Evolutionary conservation across 1,140 invertebrate genomes (phyloP), one percentile per base, ranked within the genome.

Genomic region (Cataglyphis hispanica): DNA sequence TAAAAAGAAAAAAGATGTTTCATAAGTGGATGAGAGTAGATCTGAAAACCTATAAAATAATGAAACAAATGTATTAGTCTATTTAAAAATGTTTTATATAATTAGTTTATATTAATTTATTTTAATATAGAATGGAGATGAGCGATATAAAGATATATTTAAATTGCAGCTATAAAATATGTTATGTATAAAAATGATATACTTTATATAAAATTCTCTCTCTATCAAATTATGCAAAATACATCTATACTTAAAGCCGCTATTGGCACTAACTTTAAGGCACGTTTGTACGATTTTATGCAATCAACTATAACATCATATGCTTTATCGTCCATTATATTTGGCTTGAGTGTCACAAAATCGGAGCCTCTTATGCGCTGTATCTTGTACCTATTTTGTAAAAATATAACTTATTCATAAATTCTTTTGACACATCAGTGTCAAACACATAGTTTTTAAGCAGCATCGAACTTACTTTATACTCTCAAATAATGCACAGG

Each of bases 401-500:
- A 22, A 46, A 72, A n/a, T 40, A 60, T n/a, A n/a, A n/a, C n/a
- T 43, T 27, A 19, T 1, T 43, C 16, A 22, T 5, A 25, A 0
- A 8, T 46, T 22, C 5, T 72, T 5, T 31, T 31, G 10, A 27
- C 37, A 2, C 10, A 0, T 4, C 19, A n/a, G n/a, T n/a, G n/a
- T n/a, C n/a, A n/a, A n/a, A n/a, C n/a, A n/a, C n/a, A n/a, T 50
- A 77, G 1, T 1, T 22, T 77, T 63, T 0, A 10, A 5, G 4
- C 7, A 27, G 4, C 16, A 4, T 46, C 11, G 43, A 4, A 43
- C 78, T 87, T 76, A 91, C 91, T 81, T 67, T 75, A 91, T 43
- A 46, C 87, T 75, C 0, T 58, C 58, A 11, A 90, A 88, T 53
- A 91, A 77, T 10, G 87, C 86, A 22, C 88, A 91, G 11, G 56